These are phyloP conservation scores for Drosophila triauraria DNA, from an alignment of 1,140 invertebrate species.

Conservation along the genomic window DNA sequence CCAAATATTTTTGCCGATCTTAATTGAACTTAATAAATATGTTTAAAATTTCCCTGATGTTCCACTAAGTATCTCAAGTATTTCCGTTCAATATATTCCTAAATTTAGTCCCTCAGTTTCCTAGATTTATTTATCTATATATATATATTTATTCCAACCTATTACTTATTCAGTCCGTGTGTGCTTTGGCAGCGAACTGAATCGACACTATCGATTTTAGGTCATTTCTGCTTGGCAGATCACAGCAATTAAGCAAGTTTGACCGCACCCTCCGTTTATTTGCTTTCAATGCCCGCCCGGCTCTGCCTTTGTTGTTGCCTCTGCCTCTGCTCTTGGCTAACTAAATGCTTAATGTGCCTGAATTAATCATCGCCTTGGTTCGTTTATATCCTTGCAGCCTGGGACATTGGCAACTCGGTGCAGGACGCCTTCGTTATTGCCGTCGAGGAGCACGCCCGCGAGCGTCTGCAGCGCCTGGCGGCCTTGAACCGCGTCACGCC, in stretches of 20 bases:
- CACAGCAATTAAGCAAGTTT: slow-evolving; percentile 32
- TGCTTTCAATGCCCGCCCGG: not conserved
- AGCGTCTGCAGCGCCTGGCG: slow-evolving; percentile 95
- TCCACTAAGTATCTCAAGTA: too few species aligned
- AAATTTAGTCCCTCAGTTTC: too few species aligned
- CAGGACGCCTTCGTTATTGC: slow-evolving; percentile 99
- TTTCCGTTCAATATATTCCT: too few species aligned
- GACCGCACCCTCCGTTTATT: slow-evolving; percentile 18
- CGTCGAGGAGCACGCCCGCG: slow-evolving; percentile 96
- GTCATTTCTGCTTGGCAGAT: slow-evolving; percentile 31
- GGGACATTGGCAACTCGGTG: slow-evolving; percentile 94
- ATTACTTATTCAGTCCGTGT: slow-evolving; percentile 3
- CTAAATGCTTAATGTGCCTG: slow-evolving; percentile 48
- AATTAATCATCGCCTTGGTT: slow-evolving; percentile 34
- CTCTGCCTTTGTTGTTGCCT: not conserved
- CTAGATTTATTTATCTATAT: not conserved
- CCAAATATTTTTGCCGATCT: too few species aligned
- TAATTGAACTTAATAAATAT: too few species aligned
- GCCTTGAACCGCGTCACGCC: slow-evolving; percentile 96
- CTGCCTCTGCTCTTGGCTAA: not conserved
- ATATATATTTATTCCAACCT: not conserved
- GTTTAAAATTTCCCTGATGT: too few species aligned
- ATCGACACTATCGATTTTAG: slow-evolving; percentile 15
- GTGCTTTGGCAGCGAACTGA: not conserved
- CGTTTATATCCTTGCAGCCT: slow-evolving; percentile 88